Evolutionary conservation across 2,113 vertebrate genomes (phyloP), one percentile per base, ranked within the genome.

Genomic region (Gracilinanus agilis): DNA sequence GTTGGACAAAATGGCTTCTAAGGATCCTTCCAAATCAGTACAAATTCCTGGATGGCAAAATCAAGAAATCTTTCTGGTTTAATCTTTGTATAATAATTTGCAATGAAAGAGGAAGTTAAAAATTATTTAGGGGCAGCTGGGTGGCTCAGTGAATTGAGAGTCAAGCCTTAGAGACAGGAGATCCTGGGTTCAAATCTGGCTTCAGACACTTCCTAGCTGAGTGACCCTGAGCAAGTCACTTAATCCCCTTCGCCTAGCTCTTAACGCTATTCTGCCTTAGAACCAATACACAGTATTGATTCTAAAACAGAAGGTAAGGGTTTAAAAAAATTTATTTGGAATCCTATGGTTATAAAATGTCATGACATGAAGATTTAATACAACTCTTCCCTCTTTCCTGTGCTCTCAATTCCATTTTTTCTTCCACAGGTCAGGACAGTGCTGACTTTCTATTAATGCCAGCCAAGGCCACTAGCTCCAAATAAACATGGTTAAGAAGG

Each of bases 11-110:
- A n/a, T 21, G 34, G 67, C 67, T 34, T n/a, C 13, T 1, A 67
- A 67, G 29, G 29, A 75, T 75, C 3, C 61, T 75, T 75, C 13
- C 34, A 75, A 61, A 75, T 19, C n/a, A n/a, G 16, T 75, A 16
- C 34, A 24, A 94, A 89, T 92, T 40, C 55, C 61, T 91, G 44
- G 13, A 94, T 11, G 29, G 40, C 67, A 53, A 95, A 96, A 93
- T 10, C 29, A 83, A 29, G 90, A 75, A 54, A 24, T 58, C 44
- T 56, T 93, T 53, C 13, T 53, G 34, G 95, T 92, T 92, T 91
- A 90, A 44, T 90, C 49, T 92, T 83, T n/a, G 9, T 19, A 75
- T n/a, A 21, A 75, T n/a, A n/a, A 75, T n/a, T 75, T n/a, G 67
- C 34, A 75, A 75, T n/a, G 67, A n/a, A 75, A 75, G 34, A 75